Conservation (phyloP, 2,888 invertebrate species). For the Meganola albula region DNA sequence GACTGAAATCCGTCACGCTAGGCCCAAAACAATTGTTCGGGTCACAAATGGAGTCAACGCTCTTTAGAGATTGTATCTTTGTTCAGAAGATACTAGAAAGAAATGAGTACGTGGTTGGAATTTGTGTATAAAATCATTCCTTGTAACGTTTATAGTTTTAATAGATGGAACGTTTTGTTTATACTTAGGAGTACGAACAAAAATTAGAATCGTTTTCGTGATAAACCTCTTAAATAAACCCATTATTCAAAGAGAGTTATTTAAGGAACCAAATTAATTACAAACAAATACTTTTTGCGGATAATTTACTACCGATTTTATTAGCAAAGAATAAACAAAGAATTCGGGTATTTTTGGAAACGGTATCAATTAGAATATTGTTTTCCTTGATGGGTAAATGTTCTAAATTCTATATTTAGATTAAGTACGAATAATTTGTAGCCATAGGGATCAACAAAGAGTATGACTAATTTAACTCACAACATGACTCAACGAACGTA, state of each 20-base stretch:
- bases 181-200: conserved; percentile 27
- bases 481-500: conserved; percentile 45
- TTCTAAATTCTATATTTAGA: too few relatives aligned
- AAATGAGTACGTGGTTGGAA: conserved; percentile 38
- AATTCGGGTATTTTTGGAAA: conserved; percentile 14
- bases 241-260: conserved; percentile 25
- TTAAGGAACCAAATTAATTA: conserved; percentile 21
- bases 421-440: conserved; percentile 21
- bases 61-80: conserved; percentile 39
- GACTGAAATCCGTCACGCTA: conserved; percentile 41
- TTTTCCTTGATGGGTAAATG: too few relatives aligned
- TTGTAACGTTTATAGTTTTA: conserved; percentile 19
- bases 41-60: conserved; percentile 36
- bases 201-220: conserved; percentile 35
- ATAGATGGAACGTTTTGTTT: conserved; percentile 35
- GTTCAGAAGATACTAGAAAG: conserved; percentile 40
- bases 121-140: conserved; percentile 30
- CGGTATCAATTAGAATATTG: conserved; percentile 14
- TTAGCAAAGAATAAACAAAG: too few relatives aligned
- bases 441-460: conserved; percentile 44
- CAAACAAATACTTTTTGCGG: conserved; percentile 8
- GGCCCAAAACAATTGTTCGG: conserved; percentile 40
- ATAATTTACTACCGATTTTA: too few relatives aligned
- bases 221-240: conserved; percentile 25
- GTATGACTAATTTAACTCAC: conserved; percentile 49